Percentiles rank a stretch among this genome's conserved stretches.
Evolutionary conservation across 2,113 vertebrate genomes (phyloP).

Genomic region (Pollachius pollachius): DNA sequence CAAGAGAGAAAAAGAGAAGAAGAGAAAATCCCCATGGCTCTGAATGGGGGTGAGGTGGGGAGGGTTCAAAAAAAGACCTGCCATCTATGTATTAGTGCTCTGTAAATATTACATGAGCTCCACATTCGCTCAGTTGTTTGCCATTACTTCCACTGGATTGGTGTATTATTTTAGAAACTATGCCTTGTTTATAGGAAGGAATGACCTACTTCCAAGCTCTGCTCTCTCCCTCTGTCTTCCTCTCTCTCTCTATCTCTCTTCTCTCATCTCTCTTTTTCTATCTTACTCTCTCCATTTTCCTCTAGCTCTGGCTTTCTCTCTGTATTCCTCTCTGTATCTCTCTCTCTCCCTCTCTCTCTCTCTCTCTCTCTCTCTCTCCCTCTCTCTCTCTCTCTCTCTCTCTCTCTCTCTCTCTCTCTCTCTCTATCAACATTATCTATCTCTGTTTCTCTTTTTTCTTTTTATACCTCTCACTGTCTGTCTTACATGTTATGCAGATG

Average conservation of each 20-base stretch:
- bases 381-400: conserved; percentile 14
- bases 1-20: conserved; percentile 41
- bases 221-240: conserved; percentile 41
- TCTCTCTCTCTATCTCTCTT: conserved; percentile 35
- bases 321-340: conserved; percentile 14
- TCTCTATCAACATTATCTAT: conserved; percentile 22
- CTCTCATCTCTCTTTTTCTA: conserved; percentile 42
- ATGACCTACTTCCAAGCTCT: conserved; percentile 81
- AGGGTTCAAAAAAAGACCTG: conserved; percentile 63
- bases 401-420: conserved; percentile 14
- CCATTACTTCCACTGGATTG: conserved; percentile 76
- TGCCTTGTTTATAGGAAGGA: conserved; percentile 76
- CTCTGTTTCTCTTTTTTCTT: conserved; percentile 39
- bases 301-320: neutral
- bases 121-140: conserved; percentile 74
- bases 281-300: conserved; percentile 44
- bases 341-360: conserved; percentile 44
- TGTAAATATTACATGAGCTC: conserved; percentile 83
- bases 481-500: neutral
- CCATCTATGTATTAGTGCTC: conserved; percentile 80
- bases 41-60: conserved; percentile 12
- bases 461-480: conserved; percentile 24
- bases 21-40: conserved; percentile 55
- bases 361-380: conserved; percentile 41
- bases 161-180: conserved; percentile 80